Conservation (phyloP, 1,140 invertebrate genomes). For the Hermetia illucens region DNA sequence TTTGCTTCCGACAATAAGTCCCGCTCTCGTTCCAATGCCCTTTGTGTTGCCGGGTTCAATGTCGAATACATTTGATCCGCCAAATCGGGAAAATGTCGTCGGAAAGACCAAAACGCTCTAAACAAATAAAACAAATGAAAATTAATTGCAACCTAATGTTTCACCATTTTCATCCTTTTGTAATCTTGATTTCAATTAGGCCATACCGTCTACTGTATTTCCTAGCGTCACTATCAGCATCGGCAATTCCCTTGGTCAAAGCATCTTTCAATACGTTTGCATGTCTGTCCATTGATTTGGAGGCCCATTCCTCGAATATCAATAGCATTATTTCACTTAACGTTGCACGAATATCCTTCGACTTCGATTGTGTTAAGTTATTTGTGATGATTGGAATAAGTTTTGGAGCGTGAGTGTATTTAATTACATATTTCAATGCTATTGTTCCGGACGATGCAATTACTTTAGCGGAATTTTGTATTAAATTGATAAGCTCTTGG, state of each 20-base stretch:
- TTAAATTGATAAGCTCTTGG: constrained; percentile 72
- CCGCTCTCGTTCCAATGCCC: constrained; percentile 55
- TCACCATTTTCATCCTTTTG: not conserved
- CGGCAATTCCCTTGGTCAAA: constrained; percentile 76
- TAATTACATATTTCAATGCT: constrained; percentile 78
- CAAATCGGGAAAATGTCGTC: constrained; percentile 78
- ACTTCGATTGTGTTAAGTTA: constrained; percentile 66
- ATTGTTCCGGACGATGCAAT: constrained; percentile 82
- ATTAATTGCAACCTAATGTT: not conserved
- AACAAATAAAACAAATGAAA: constrained; percentile 15
- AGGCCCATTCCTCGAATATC: constrained; percentile 74
- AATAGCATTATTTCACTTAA: constrained; percentile 74
- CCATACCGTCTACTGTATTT: constrained; percentile 53
- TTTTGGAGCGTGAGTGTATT: constrained; percentile 69
- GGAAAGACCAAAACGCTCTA: constrained; percentile 83
- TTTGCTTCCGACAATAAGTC: constrained; percentile 7
- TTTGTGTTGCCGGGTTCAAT: constrained; percentile 73
- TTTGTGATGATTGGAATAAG: constrained; percentile 76
- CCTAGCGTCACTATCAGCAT: constrained; percentile 83
- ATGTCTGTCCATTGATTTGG: constrained; percentile 69
- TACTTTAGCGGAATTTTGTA: constrained; percentile 93
- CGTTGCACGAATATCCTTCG: constrained; percentile 71
- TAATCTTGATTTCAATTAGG: not conserved
- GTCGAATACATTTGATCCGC: constrained; percentile 72
- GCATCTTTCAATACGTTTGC: constrained; percentile 62